Conservation (phyloP, 2,113 vertebrate species). For the Chamaetylas fuelleborni region DNA sequence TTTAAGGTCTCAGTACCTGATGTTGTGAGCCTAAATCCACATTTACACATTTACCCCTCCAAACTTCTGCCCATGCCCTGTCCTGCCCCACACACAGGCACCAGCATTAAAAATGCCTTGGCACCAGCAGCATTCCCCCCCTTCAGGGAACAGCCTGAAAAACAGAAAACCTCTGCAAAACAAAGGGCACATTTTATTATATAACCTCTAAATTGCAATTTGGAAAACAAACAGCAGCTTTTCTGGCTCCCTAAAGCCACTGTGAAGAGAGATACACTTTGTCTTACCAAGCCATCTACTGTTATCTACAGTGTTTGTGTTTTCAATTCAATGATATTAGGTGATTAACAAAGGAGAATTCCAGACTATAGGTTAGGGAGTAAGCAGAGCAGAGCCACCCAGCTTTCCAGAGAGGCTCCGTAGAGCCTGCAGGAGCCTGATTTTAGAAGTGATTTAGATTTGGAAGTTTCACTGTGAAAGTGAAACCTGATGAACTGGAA, state of each 20-base stretch:
- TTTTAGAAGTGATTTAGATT: not conserved
- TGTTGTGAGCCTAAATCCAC: not conserved
- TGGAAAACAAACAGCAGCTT: not conserved
- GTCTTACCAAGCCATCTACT: not conserved
- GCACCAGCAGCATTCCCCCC: not conserved
- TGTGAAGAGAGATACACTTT: not conserved
- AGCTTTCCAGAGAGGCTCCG: not conserved
- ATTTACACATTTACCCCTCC: not conserved
- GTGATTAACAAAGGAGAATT: not conserved
- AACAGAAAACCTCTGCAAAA: not conserved
- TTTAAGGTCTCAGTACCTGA: not conserved
- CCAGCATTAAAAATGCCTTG: not conserved
- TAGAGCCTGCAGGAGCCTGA: not conserved
- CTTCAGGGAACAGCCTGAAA: not conserved
- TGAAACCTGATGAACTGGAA: not conserved
- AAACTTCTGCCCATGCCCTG: accelerated
- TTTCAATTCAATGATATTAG: not conserved
- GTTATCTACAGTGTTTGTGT: not conserved
- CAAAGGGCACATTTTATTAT: not conserved
- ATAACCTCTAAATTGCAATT: not conserved
- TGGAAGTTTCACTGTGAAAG: not conserved
- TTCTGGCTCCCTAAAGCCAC: not conserved
- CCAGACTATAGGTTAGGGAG: not conserved
- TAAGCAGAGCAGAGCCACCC: not conserved
- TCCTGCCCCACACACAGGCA: not conserved